These are phyloP conservation scores for Cottoperca gobio DNA, from an alignment of 2,797 vertebrate species.

Conservation along the genomic window DNA sequence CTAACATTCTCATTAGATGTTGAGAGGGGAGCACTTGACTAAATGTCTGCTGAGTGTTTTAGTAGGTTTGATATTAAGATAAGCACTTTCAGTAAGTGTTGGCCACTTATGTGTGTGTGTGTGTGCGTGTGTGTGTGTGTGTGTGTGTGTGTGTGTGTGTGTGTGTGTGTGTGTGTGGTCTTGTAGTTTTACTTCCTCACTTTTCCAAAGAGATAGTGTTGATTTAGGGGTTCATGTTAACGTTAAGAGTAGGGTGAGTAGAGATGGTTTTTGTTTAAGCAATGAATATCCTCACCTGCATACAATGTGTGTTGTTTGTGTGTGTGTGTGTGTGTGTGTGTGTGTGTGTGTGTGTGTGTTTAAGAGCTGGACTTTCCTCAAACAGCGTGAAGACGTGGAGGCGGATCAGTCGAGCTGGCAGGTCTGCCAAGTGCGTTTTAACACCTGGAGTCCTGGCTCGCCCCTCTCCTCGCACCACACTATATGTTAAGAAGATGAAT, in stretches of 20 bases:
- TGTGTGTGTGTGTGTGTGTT: not conserved
- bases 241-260: not conserved
- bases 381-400: conserved; percentile 16
- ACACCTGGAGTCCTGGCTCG: conserved; percentile 75
- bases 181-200: not conserved
- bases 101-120: not conserved
- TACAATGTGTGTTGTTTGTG: conserved; percentile 13
- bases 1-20: conserved; percentile 70
- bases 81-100: conserved; percentile 29
- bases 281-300: not conserved
- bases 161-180: not conserved
- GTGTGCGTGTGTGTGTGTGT: too few species aligned
- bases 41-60: conserved; percentile 31
- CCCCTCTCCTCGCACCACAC: conserved; percentile 54
- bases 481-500: conserved; percentile 72
- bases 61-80: conserved; percentile 37
- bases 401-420: conserved; percentile 36
- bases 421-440: conserved; percentile 68
- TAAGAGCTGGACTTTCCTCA: conserved; percentile 5
- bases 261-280: not conserved
- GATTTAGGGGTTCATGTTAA: not conserved
- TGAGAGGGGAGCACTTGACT: conserved; percentile 22
- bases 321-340: not conserved
- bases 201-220: not conserved
- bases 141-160: too few species aligned